Evolutionary conservation across 2,113 vertebrate genomes (phyloP).

Genomic region (Redunca redunca): DNA sequence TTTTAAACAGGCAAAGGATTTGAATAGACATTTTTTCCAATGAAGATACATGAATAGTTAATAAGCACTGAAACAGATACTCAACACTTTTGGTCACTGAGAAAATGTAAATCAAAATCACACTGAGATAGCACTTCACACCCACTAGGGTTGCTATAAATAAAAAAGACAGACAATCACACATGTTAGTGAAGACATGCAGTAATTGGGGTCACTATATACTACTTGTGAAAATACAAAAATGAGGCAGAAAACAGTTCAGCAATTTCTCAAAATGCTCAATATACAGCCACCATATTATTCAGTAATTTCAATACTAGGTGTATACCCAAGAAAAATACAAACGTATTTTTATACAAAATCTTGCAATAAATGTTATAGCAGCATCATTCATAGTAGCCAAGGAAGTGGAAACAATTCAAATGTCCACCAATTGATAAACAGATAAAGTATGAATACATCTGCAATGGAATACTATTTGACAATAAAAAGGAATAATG

Average conservation of each 20-base stretch:
- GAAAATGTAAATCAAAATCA: constrained; percentile 17
- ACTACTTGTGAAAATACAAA: neutral
- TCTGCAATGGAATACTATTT: neutral
- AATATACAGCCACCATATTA: neutral
- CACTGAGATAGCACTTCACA: neutral
- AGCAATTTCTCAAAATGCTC: neutral
- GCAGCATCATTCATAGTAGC: neutral
- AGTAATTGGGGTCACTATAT: neutral
- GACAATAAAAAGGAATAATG: neutral
- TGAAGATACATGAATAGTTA: neutral
- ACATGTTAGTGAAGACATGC: neutral
- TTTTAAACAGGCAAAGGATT: neutral
- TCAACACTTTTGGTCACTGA: neutral
- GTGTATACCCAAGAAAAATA: neutral
- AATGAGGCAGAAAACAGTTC: neutral
- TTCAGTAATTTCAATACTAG: neutral
- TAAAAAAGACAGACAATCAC: neutral
- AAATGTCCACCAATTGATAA: neutral
- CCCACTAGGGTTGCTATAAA: neutral
- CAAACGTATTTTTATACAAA: neutral
- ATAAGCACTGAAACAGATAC: neutral
- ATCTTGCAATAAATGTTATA: neutral
- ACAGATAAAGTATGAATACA: neutral
- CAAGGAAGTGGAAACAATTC: neutral
- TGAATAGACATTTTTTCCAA: neutral